These are phyloP conservation scores for Ctenosaura bakeri DNA, from an alignment of 2,797 vertebrate genomes.

Conservation along the genomic window DNA sequence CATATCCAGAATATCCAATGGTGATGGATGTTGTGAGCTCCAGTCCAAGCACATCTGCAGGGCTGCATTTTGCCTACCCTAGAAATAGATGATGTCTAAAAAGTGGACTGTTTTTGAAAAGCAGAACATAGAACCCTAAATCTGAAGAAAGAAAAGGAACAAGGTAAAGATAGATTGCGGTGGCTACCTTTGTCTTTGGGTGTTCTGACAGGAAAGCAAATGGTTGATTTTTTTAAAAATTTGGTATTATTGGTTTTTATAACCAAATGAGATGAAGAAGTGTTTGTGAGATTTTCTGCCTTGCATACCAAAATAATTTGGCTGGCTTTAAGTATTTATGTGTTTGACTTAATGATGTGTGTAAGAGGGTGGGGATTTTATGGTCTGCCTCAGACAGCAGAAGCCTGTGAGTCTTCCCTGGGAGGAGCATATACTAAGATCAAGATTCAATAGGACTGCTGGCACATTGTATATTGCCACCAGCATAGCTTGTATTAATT, in stretches of 20 bases:
- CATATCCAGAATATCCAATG: too few species aligned
- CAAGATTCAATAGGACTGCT: too few species aligned
- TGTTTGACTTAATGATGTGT: not conserved
- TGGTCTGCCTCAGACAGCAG: not conserved
- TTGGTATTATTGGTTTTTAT: not conserved
- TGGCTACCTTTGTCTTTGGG: not conserved
- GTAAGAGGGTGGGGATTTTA: not conserved
- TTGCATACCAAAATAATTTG: not conserved
- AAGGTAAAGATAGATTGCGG: not conserved
- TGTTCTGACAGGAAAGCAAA: not conserved
- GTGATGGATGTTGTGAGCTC: too few species aligned
- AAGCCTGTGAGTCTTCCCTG: not conserved
- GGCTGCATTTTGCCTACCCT: too few species aligned
- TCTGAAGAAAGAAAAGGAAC: not conserved
- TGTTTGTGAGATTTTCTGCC: not conserved
- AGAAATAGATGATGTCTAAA: not conserved
- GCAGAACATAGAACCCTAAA: not conserved
- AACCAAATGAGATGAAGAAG: not conserved
- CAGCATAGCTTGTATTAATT: too few species aligned
- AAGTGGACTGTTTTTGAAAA: not conserved
- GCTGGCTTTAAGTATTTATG: not conserved
- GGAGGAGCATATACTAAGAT: not conserved
- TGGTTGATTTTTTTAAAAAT: not conserved
- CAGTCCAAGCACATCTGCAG: too few species aligned
- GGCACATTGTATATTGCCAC: too few species aligned